Conservation (phyloP, 2,888 invertebrate genomes). For the Troglohyphantes excavatus region DNA sequence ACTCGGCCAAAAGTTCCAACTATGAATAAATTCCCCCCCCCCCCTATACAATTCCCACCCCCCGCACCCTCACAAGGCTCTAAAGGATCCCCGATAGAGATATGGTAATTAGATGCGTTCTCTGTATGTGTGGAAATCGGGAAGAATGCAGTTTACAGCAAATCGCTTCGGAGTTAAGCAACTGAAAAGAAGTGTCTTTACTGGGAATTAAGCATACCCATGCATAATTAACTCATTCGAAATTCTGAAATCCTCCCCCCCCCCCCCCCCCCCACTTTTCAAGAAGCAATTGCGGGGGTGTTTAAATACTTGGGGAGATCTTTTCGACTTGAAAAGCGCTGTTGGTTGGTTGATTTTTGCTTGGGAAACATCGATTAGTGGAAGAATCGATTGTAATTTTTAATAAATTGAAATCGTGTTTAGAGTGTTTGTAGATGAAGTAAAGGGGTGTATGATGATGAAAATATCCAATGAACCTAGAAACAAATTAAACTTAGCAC, state of each 20-base stretch:
- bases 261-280: too few relatives aligned
- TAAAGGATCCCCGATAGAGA: too few relatives aligned
- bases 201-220: background rate
- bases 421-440: too few relatives aligned
- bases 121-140: background rate
- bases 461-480: too few relatives aligned
- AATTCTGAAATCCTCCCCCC: background rate
- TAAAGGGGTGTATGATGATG: too few relatives aligned
- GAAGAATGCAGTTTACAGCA: too few relatives aligned
- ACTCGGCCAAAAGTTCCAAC: conserved; percentile 32
- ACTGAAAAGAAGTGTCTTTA: background rate
- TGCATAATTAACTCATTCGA: conserved; percentile 25
- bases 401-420: too few relatives aligned
- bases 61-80: background rate
- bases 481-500: too few relatives aligned
- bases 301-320: background rate
- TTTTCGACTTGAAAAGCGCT: background rate
- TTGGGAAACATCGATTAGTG: background rate
- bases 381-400: background rate
- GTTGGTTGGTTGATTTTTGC: background rate
- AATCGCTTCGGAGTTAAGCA: background rate
- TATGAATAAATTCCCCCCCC: conserved; percentile 23
- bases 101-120: conserved; percentile 32
- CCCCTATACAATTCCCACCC: too few relatives aligned
- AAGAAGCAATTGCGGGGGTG: background rate